Conservation (phyloP, 2,113 vertebrate genomes). For the Sialia sialis region DNA sequence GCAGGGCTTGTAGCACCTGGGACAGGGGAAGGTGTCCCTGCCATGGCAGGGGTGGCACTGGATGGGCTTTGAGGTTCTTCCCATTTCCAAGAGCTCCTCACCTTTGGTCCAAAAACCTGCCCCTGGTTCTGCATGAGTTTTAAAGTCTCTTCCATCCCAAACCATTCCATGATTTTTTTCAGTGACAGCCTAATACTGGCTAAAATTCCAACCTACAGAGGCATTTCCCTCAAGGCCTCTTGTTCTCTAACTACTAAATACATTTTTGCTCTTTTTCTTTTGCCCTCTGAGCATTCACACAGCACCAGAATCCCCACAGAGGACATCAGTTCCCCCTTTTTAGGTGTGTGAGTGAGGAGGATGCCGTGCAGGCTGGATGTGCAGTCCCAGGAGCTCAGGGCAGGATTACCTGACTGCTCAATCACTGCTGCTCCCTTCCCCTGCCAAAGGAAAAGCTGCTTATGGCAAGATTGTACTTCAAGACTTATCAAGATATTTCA, state of each 20-base stretch:
- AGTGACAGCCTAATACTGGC: neutral
- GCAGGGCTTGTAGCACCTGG: neutral
- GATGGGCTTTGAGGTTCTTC: no score
- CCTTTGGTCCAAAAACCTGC: no score
- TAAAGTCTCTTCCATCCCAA: neutral
- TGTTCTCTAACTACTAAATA: neutral
- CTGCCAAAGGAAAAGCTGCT: slow-evolving; percentile 48
- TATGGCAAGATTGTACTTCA: slow-evolving; percentile 16
- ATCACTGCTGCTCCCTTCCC: neutral
- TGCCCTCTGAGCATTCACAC: neutral
- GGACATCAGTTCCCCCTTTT: neutral
- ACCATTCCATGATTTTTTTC: neutral
- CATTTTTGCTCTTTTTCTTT: neutral
- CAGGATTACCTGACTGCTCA: slow-evolving; percentile 9
- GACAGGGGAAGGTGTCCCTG: rapidly evolving
- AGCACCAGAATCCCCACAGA: rapidly evolving
- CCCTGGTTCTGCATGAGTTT: neutral
- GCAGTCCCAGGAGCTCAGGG: neutral
- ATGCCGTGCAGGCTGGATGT: rapidly evolving
- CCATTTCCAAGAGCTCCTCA: no score
- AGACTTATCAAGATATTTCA: slow-evolving; percentile 27
- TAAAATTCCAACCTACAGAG: rapidly evolving
- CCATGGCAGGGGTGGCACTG: no score
- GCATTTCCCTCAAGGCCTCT: neutral
- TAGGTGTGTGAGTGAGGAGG: neutral